Base-by-base conservation (phyloP, 2,888 invertebrate species). In the Metacarcinus magister region DNA sequence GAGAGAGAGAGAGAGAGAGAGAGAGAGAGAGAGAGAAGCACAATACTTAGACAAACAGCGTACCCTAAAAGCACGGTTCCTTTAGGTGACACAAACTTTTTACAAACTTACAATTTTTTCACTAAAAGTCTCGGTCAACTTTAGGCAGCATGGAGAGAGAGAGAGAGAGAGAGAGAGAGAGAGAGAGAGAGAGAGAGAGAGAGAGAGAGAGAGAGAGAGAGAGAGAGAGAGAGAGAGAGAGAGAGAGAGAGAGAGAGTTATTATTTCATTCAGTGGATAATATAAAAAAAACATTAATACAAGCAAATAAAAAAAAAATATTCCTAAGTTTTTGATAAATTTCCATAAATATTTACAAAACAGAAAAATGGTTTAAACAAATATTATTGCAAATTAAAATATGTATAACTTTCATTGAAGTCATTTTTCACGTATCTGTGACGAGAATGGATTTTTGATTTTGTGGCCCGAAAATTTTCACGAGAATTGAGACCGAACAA, bases 151-250 rank as follows among this genome's bases (percentile, higher is more conserved):
- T 48, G 0, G 48, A 0, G 48, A 3, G 48, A 3, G 48, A 3
- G 48, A 3, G 48, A 3, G 48, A 3, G 4, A 3, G 48, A 48
- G 48, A 48, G 48, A 48, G 48, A 87, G 87, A 87, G 87, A 87
- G 32, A 28, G 32, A 28, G 87, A 32, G 87, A 32, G 32, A 87
- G 87, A 87, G 87, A 87, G 87, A 87, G 32, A 87, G 28, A 87
- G 28, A 87, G 39, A 23, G 13, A 23, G 10, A 89, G 39, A 39
- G 32, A 89, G 32, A 89, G 32, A 89, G 89, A 89, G 32, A 89
- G 32, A 89, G 39, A 39, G 89, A 89, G 89, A 89, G 89, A 43
- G 89, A 43, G 32, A 89, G 89, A 39, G 32, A 89, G 89, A 89
- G 89, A 89, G 39, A 89, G 89, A 89, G 89, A 48, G 48, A 13